phyloP scores from a whole-genome alignment of 2,888 invertebrate species.

The Drosophila acutilabella region DNA sequence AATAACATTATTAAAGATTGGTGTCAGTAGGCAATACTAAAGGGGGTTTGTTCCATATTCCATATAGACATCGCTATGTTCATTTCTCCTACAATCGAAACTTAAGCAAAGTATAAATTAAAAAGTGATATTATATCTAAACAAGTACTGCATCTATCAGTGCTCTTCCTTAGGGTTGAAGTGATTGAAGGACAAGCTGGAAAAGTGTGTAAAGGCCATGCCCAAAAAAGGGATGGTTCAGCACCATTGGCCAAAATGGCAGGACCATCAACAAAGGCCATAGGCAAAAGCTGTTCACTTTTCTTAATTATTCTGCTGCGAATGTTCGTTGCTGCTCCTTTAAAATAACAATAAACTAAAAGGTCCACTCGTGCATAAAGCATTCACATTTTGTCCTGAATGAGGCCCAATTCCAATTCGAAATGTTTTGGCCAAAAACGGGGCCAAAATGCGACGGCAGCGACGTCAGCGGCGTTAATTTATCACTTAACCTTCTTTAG shows the following conservation, averaged over 20 bases:
- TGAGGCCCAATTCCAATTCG: slow-evolving; percentile 40
- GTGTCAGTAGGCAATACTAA: not conserved
- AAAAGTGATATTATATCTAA: too few species aligned
- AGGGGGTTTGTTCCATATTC: too few species aligned
- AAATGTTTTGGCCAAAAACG: slow-evolving; percentile 37
- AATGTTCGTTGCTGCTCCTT: slow-evolving; percentile 22
- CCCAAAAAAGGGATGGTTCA: not conserved
- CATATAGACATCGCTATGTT: too few species aligned
- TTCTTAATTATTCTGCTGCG: slow-evolving; percentile 50
- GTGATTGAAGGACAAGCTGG: slow-evolving; percentile 8
- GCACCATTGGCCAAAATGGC: slow-evolving; percentile 21
- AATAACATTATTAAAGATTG: not conserved
- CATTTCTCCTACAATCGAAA: too few species aligned
- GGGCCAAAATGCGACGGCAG: slow-evolving; percentile 35
- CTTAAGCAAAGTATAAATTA: too few species aligned
- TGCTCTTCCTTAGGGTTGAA: not conserved
- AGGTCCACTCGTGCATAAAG: slow-evolving; percentile 79
- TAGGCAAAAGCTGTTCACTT: slow-evolving; percentile 28
- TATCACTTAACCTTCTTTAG: slow-evolving; percentile 80
- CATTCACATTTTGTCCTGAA: slow-evolving; percentile 59
- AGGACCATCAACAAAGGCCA: slow-evolving; percentile 23
- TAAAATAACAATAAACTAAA: slow-evolving; percentile 78
- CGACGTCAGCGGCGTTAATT: slow-evolving; percentile 70
- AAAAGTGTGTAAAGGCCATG: not conserved
- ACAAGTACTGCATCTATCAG: not conserved